Evolutionary conservation across 2,113 vertebrate genomes (phyloP), one percentile per base, ranked within the genome.

Genomic region (Uropsilus gracilis): DNA sequence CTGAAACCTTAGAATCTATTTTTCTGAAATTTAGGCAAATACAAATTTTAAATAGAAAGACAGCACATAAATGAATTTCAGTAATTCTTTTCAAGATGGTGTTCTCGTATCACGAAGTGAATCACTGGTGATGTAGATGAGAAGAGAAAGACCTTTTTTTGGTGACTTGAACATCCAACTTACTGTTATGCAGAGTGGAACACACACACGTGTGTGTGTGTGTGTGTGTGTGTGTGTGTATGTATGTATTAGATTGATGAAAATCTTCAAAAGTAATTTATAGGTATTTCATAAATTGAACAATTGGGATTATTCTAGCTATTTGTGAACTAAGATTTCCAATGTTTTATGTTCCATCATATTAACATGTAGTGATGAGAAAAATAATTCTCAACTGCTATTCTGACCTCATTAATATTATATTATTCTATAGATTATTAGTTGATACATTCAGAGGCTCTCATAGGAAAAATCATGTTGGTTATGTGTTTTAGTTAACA

Each of bases 401-500:
- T 94, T 94, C 77, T 96, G 84, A 94, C n/a, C 71, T 82, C 68
- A 87, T 94, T 97, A 81, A 86, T 94, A 55, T 84, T 72, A 89
- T 50, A 72, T 95, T 95, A 64, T 93, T 68, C 42, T 77, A 1
- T 63, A 59, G 46, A 61, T 71, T 88, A 91, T 55, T 78, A 69
- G 57, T 84, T 95, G 63, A 89, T 95, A 84, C 92, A 94, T 94
- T 81, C 26, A 63, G 82, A 90, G 73, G 37, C 50, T 80, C 68
- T 75, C 61, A 81, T 42, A 13, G 72, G 68, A 85, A 94, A 86
- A 88, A 86, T 12, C 8, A 13, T 76, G 50, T 61, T 95, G 77
- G 59, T 91, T 96, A 44, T 86, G 44, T 94, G 68, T 95, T 96
- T 94, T 83, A 95, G 90, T 90, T 95, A 96, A 92, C 94, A 92